These are phyloP conservation scores for Osmerus mordax DNA, from an alignment of 2,113 vertebrate species.

Conservation along the genomic window DNA sequence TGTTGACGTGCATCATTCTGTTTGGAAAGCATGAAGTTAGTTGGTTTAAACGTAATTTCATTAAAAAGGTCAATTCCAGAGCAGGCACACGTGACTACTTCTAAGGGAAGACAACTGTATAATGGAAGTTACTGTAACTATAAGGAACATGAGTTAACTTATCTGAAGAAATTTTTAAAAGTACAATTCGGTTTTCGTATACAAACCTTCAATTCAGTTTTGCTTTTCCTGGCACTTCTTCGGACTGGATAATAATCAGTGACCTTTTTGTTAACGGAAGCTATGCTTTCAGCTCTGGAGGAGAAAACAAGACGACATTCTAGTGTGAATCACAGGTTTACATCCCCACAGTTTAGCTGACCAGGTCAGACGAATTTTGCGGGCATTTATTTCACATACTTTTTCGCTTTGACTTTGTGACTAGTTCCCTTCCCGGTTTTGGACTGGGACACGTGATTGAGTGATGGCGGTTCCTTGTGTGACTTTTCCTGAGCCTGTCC, in stretches of 20 bases:
- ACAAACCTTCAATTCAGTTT: slow-evolving; percentile 85
- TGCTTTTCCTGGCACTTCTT: slow-evolving; percentile 89
- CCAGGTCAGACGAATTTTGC: neutral
- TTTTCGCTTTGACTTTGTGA: slow-evolving; percentile 70
- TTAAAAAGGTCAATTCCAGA: neutral
- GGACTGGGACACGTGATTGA: slow-evolving; percentile 45
- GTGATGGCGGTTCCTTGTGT: neutral
- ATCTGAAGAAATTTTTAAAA: neutral
- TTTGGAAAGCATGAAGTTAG: slow-evolving; percentile 12
- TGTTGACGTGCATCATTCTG: slow-evolving; percentile 85
- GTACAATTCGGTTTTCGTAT: neutral
- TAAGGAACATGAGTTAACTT: no score
- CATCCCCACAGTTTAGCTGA: neutral
- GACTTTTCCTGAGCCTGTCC: neutral
- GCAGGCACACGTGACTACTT: no score
- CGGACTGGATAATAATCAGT: slow-evolving; percentile 93
- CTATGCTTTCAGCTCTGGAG: slow-evolving; percentile 76
- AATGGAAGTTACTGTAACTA: no score
- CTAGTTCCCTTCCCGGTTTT: slow-evolving; percentile 59
- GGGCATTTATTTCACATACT: slow-evolving; percentile 65
- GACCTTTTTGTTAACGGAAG: slow-evolving; percentile 83
- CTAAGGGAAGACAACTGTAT: no score
- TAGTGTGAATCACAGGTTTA: neutral
- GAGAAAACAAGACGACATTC: neutral
- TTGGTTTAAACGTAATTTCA: neutral